Percentiles rank a stretch among this genome's conserved stretches.
Conservation (phyloP, 2,888 invertebrate species). For the Rotaria magnacalcarata region DNA sequence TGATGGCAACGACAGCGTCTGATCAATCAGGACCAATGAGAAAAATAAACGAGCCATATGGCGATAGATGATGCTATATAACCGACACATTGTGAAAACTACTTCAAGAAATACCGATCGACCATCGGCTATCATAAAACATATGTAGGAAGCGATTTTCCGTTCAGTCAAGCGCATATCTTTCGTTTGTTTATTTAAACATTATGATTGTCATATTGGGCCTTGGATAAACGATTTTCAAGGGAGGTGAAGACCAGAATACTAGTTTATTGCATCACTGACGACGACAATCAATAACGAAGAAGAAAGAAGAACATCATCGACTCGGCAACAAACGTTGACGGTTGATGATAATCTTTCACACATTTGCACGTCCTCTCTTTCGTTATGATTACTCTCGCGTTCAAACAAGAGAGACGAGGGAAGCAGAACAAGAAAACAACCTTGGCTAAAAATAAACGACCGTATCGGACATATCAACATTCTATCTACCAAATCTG, state of each 20-base stretch:
- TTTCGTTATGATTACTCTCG: not conserved
- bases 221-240: constrained; percentile 2
- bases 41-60: constrained; percentile 7
- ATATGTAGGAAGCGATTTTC: not conserved
- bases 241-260: not conserved
- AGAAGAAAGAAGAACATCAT: not conserved
- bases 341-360: constrained; percentile 29
- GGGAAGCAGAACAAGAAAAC: not conserved
- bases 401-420: not conserved
- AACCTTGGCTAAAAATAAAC: not conserved
- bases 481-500: not conserved
- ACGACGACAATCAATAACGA: not conserved
- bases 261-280: not conserved
- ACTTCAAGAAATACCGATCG: not conserved
- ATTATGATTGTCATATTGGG: not conserved
- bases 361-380: not conserved
- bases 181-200: constrained; percentile 3
- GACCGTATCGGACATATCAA: not conserved
- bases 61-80: not conserved
- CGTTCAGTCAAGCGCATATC: not conserved
- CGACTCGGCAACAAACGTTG: not conserved
- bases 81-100: not conserved
- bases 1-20: not conserved
- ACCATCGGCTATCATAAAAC: not conserved
- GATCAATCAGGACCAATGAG: constrained; percentile 1